These are phyloP conservation scores for Podarcis lilfordi DNA, from an alignment of 2,797 vertebrate species.

Conservation along the genomic window DNA sequence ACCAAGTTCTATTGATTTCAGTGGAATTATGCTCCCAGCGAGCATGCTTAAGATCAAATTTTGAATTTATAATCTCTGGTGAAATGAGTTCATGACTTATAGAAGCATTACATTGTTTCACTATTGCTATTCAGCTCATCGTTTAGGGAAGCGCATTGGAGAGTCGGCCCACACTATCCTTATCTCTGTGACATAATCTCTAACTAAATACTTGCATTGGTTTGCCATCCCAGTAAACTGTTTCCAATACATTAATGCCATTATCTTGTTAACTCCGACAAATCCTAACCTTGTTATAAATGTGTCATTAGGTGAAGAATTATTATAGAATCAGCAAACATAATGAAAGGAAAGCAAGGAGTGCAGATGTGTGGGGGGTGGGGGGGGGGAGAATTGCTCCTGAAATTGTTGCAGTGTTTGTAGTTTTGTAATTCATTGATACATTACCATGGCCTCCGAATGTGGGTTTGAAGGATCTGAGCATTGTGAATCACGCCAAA, in stretches of 20 bases:
- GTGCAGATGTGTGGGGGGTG: neutral
- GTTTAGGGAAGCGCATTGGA: slow-evolving; percentile 6
- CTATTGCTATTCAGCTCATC: slow-evolving; percentile 26
- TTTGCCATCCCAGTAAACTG: slow-evolving; percentile 24
- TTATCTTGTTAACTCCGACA: slow-evolving; percentile 28
- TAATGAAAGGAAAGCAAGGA: slow-evolving; percentile 33
- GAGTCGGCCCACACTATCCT: neutral
- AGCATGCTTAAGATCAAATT: slow-evolving; percentile 2
- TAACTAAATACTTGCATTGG: slow-evolving; percentile 21
- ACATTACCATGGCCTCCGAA: neutral
- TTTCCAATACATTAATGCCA: slow-evolving; percentile 13
- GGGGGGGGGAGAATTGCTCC: slow-evolving; percentile 3
- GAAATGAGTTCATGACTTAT: slow-evolving; percentile 24
- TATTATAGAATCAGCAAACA: slow-evolving; percentile 24
- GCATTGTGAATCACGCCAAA: neutral
- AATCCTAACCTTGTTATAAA: slow-evolving; percentile 36
- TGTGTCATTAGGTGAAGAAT: slow-evolving; percentile 32
- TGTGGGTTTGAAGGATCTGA: neutral
- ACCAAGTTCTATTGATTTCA: slow-evolving; percentile 13
- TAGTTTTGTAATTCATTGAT: slow-evolving; percentile 35
- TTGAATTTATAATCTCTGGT: slow-evolving; percentile 38
- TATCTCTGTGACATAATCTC: slow-evolving; percentile 25
- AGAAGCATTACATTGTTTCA: slow-evolving; percentile 27
- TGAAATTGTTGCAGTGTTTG: slow-evolving; percentile 28
- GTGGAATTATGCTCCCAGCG: neutral